These are phyloP conservation scores for Dinomys branickii DNA, from an alignment of 2,113 vertebrate genomes.

Conservation along the genomic window DNA sequence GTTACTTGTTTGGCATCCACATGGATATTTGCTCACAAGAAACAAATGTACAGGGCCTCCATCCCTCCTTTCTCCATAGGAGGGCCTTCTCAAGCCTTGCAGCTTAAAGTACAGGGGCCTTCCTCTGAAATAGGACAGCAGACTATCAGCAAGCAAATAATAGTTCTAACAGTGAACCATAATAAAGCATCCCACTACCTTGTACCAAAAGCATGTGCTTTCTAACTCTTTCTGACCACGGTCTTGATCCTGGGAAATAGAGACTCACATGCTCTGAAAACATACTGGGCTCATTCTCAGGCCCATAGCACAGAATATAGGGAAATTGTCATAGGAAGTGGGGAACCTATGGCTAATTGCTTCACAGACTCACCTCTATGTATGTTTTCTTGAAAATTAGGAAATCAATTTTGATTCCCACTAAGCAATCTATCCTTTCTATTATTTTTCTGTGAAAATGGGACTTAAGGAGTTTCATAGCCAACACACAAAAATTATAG, in stretches of 20 bases:
- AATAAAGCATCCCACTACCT: not conserved
- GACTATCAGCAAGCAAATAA: constrained; percentile 30
- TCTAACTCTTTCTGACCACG: not conserved
- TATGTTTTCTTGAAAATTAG: not conserved
- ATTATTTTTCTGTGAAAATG: constrained; percentile 28
- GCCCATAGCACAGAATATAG: not conserved
- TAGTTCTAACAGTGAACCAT: not conserved
- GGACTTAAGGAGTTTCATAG: constrained; percentile 19
- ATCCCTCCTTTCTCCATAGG: not conserved
- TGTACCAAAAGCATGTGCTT: not conserved
- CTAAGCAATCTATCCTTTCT: constrained; percentile 3
- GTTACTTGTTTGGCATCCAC: not conserved
- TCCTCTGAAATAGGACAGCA: not conserved
- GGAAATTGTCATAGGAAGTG: not conserved
- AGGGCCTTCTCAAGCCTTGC: not conserved
- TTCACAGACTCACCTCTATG: constrained; percentile 4
- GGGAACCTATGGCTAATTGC: not conserved
- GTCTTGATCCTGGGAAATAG: not conserved
- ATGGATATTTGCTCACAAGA: not conserved
- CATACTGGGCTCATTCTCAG: not conserved
- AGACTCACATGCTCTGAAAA: not conserved
- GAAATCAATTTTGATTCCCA: constrained; percentile 50
- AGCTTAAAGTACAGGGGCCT: not conserved
- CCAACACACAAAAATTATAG: not conserved
- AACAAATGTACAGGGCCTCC: not conserved